Percentiles rank a stretch among this genome's conserved stretches.
phyloP scores from a whole-genome alignment of 2,113 vertebrate genomes.

The Mobula birostris region DNA sequence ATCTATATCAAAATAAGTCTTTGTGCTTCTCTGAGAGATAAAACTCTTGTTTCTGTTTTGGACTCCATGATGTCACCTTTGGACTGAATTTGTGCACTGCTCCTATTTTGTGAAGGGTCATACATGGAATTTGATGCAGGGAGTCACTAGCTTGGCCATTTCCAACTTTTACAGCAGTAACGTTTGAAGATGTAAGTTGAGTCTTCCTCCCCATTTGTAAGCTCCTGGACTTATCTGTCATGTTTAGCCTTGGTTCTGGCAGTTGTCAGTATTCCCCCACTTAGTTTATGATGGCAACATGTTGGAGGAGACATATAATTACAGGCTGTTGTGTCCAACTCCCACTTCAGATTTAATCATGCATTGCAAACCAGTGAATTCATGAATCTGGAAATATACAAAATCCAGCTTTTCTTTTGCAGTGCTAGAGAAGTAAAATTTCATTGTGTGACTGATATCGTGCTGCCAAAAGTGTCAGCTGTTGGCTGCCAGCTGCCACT shows the following conservation, averaged over 20 bases:
- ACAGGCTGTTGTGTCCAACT: neutral
- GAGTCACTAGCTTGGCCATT: neutral
- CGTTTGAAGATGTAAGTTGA: neutral
- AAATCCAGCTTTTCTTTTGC: neutral
- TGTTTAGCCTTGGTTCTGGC: neutral
- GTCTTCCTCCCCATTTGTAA: neutral
- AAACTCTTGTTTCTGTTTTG: neutral
- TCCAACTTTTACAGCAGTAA: neutral
- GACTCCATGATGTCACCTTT: neutral
- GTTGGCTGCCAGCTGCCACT: neutral
- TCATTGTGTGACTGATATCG: neutral
- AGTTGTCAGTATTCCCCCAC: neutral
- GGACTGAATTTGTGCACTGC: neutral
- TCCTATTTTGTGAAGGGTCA: neutral
- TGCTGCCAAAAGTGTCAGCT: neutral
- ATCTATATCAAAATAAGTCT: neutral
- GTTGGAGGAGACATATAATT: neutral
- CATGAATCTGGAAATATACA: neutral
- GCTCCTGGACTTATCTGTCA: too few species aligned
- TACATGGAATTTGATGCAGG: neutral
- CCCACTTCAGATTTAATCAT: neutral
- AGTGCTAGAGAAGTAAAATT: neutral
- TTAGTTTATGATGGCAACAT: neutral
- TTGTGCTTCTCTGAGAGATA: neutral
- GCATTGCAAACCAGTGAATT: neutral